phyloP scores from a whole-genome alignment of 2,797 vertebrate species.

The Hozukius guyotensis region DNA sequence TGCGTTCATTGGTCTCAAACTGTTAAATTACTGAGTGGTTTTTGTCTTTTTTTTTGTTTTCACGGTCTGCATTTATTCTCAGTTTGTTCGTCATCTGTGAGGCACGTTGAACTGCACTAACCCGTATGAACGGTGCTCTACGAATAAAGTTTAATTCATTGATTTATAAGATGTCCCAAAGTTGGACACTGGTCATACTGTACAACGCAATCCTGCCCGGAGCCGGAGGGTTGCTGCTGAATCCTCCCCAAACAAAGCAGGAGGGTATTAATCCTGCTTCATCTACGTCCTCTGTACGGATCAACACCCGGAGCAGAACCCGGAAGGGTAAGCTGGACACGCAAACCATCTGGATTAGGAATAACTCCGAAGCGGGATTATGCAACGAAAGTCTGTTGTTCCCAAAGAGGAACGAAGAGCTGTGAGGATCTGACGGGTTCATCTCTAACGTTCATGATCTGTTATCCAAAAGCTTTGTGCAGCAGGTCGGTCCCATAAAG shows the following conservation, averaged over 20 bases:
- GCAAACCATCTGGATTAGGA: conserved; percentile 56
- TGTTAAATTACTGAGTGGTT: too few species aligned
- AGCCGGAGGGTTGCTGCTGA: neutral
- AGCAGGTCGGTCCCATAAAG: neutral
- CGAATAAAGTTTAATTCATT: too few species aligned
- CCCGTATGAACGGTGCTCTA: too few species aligned
- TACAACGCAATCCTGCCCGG: neutral
- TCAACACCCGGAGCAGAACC: conserved; percentile 13
- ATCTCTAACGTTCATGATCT: neutral
- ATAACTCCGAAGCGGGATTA: conserved; percentile 47
- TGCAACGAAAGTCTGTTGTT: conserved; percentile 33
- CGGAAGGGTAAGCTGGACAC: conserved; percentile 41
- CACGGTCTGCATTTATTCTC: too few species aligned
- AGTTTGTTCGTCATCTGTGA: too few species aligned
- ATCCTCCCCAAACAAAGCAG: too few species aligned
- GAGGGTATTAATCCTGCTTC: conserved; percentile 45
- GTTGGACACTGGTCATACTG: too few species aligned
- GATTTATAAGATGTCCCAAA: too few species aligned
- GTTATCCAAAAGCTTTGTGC: neutral
- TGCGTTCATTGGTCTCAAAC: too few species aligned
- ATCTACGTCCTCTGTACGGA: conserved; percentile 34
- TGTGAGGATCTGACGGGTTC: neutral
- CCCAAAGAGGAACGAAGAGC: conserved; percentile 15
- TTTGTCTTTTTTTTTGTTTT: too few species aligned
- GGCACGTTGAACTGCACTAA: too few species aligned